A percentile compares a stretch with the other conserved stretches of the same genome.
Evolutionary conservation across 2,888 invertebrate species (phyloP).

Genomic region (Noctuana brunneofusca): DNA sequence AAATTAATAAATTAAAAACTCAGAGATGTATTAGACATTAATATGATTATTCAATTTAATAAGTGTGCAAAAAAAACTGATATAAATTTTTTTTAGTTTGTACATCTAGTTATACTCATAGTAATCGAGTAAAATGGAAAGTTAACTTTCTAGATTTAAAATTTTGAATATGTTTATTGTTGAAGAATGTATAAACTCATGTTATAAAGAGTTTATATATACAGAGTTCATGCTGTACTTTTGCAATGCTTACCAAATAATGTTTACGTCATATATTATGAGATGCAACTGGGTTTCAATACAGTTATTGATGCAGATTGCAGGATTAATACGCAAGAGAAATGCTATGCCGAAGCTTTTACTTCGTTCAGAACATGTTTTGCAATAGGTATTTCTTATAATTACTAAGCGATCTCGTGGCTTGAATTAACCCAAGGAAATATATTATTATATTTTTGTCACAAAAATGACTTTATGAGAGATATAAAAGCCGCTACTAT

Average conservation of each 20-base stretch:
- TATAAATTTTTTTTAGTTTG: background rate
- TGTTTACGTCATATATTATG: constrained; percentile 19
- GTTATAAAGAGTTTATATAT: too few relatives aligned
- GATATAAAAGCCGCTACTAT: background rate
- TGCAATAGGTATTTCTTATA: constrained; percentile 30
- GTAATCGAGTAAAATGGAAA: constrained; percentile 9
- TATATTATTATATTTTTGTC: background rate
- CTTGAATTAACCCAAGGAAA: background rate
- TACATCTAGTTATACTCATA: background rate
- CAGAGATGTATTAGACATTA: too few relatives aligned
- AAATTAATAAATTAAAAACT: too few relatives aligned
- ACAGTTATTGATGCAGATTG: constrained; percentile 32
- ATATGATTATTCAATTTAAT: background rate
- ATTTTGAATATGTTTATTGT: background rate
- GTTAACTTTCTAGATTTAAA: constrained; percentile 17
- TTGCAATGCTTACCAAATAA: background rate
- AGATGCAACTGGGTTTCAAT: constrained; percentile 16
- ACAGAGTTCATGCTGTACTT: background rate
- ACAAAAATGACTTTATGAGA: background rate
- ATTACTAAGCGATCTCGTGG: constrained; percentile 5
- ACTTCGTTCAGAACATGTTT: constrained; percentile 25
- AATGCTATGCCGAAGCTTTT: constrained; percentile 28
- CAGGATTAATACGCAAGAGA: constrained; percentile 29
- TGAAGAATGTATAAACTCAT: background rate
- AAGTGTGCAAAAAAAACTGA: background rate